phyloP scores from a whole-genome alignment of 2,113 vertebrate species.

The Pseudonaja textilis region DNA sequence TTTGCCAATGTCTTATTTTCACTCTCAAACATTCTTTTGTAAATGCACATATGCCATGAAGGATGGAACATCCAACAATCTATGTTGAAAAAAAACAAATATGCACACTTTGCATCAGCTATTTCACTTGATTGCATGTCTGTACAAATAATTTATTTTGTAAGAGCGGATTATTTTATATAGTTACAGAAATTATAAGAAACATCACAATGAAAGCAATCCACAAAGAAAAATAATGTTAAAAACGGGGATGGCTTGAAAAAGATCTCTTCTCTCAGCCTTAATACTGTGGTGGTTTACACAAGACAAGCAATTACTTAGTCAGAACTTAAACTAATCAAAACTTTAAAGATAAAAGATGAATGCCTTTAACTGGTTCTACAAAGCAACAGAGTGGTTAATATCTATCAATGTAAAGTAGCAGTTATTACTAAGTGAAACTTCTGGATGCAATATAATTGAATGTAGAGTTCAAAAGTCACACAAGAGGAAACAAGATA shows the following conservation, averaged over 20 bases:
- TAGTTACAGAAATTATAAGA: not conserved
- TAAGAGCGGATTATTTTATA: not conserved
- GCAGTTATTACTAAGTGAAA: not conserved
- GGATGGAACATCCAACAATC: conserved; percentile 80
- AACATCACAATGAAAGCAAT: not conserved
- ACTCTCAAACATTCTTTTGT: conserved; percentile 93
- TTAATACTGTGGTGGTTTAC: not conserved
- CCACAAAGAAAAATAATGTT: not conserved
- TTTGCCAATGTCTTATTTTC: conserved; percentile 89
- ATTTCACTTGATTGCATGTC: not conserved
- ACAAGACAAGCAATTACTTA: not conserved
- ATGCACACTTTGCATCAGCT: not conserved
- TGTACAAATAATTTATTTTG: not conserved
- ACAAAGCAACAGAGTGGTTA: not conserved
- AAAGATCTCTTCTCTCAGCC: not conserved
- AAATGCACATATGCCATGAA: conserved; percentile 89
- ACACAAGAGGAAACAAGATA: not conserved
- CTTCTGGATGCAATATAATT: not conserved
- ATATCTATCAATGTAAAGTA: not conserved
- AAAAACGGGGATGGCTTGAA: not conserved
- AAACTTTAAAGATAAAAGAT: not conserved
- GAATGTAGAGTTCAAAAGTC: not conserved
- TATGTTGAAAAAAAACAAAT: conserved; percentile 41
- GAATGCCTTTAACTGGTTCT: not conserved
- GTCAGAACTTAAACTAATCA: not conserved